These are phyloP conservation scores for Subanguina moxae DNA, from an alignment of 1,140 invertebrate species.

Conservation along the genomic window DNA sequence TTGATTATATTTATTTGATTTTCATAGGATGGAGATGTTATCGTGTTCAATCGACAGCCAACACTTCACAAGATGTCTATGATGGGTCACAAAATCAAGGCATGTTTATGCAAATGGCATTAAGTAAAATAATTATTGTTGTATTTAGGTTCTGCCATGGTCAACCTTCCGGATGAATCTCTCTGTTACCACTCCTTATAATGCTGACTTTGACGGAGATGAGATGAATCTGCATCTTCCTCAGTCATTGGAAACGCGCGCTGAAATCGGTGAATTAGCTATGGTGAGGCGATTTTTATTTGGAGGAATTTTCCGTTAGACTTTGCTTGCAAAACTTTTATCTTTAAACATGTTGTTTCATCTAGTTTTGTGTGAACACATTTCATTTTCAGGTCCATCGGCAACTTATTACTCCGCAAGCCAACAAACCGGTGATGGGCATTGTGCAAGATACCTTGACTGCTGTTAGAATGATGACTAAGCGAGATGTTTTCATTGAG, in stretches of 20 bases:
- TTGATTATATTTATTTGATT: conserved; percentile 18
- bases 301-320: not conserved
- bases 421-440: conserved; percentile 98
- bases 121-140: too few relatives aligned
- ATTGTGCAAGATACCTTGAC: conserved; percentile 98
- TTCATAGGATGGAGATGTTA: too few relatives aligned
- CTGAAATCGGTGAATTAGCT: conserved; percentile 95
- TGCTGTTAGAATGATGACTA: conserved; percentile 98
- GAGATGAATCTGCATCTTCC: conserved; percentile 99
- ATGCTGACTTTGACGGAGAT: conserved; percentile 99
- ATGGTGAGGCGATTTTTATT: conserved; percentile 67
- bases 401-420: conserved; percentile 90
- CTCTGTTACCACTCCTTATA: conserved; percentile 91
- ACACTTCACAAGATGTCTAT: conserved; percentile 99
- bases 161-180: conserved; percentile 93
- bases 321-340: too few relatives aligned
- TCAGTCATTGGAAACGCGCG: conserved; percentile 95
- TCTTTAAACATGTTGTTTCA: too few relatives aligned
- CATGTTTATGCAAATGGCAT: conserved; percentile 1
- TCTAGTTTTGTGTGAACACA: too few relatives aligned
- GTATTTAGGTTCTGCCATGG: conserved; percentile 72
- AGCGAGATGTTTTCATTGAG: conserved; percentile 93
- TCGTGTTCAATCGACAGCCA: conserved; percentile 97
- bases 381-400: conserved; percentile 68
- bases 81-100: conserved; percentile 99